Evolutionary conservation across 64 coral and sea anemone genomes (phyloP), one percentile per base, ranked within the genome.

Genomic region (Pachyseris speciosa): DNA sequence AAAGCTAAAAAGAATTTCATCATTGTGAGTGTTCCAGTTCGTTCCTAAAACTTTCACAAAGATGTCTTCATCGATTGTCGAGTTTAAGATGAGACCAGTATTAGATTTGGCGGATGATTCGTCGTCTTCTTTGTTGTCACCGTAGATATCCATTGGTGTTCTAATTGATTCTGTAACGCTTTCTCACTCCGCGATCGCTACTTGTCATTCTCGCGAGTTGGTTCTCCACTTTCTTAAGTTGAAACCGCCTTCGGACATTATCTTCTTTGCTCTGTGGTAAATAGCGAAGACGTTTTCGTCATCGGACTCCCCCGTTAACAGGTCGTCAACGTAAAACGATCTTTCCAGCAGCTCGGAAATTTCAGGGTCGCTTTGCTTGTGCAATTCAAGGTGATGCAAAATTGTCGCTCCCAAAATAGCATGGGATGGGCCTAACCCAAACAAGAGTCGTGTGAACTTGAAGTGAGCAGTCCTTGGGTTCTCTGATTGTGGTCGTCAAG

Each of bases 271-370:
- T 42, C 86, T 80, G 16, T 60, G 47, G 37, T 91, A 91, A 29
- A 68, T 32, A 9, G 79, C 44, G 11, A 91, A 63, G 11, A 84
- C 89, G 29, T 80, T 38, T 26, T 91, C 32, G 26, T 51, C 40
- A 19, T 31, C 75, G 15, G 67, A 6, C 13, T 16, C 38, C 9
- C 94, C 89, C 20, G 84, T 64, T 11, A 86, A 24, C 33, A 91
- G 66, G 36, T 96, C 84, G 53, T 96, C 88, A n/a, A 96, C 83
- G 72, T 94, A 94, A 9, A 84, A 84, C 12, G 77, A 88, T 39
- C 76, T 6, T 26, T 78, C 74, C 6, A 80, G 78, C 48, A 70
- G 91, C 16, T 87, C 26, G 10, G 58, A 72, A 19, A 87, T 15
- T 39, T 53, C 5, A 31, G 84, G 83, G 64, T 93, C 31, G n/a